Base-by-base conservation (phyloP, 2,888 invertebrate species). In the Protonemura montana region DNA sequence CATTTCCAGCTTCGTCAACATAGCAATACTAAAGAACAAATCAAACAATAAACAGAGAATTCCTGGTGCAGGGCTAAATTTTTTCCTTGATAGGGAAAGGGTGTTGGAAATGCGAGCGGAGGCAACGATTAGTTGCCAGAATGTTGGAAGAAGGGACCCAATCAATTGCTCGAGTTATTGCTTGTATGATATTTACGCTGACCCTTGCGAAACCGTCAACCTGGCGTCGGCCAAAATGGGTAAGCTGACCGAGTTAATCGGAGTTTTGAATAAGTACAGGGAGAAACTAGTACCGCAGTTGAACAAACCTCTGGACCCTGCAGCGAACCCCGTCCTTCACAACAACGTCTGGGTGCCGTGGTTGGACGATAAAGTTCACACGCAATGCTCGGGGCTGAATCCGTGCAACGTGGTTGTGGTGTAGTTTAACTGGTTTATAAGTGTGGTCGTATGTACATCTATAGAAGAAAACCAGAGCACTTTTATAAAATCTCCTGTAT, bases 1-100 rank as follows among this genome's bases (percentile, higher is more conserved):
- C 21, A 83, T 90, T 82, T 89, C 88, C 28, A 91, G 91, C 85
- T 88, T 90, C 0, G 78, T 78, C 6, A 78, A 78, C 78, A 78
- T 26, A 78, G 78, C 78, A 27, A 27, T 78, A 13, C 10, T 78
- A 28, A 78, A 78, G 27, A 5, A 78, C 7, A 78, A 25, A 78
- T 7, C 27, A 78, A 78, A 13, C 28, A 28, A 25, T 6, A 77
- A 78, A 10, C 6, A 78, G 27, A 27, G 2, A 3, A 10, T 0
- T 26, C n/a, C 1, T 10, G 13, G 2, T 10, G 6, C 13, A 21
- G 59, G 59, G 13, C 59, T 3, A 1, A 59, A 7, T 21, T 59
- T 13, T 13, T 59, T 16, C 21, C 59, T 59, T 7, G 59, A 59
- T 59, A 59, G 59, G 26, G n/a, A 26, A 27, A 78, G 27, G 78